These are phyloP conservation scores for Iselma pallidipennis DNA, from an alignment of 2,888 invertebrate species.

Conservation along the genomic window DNA sequence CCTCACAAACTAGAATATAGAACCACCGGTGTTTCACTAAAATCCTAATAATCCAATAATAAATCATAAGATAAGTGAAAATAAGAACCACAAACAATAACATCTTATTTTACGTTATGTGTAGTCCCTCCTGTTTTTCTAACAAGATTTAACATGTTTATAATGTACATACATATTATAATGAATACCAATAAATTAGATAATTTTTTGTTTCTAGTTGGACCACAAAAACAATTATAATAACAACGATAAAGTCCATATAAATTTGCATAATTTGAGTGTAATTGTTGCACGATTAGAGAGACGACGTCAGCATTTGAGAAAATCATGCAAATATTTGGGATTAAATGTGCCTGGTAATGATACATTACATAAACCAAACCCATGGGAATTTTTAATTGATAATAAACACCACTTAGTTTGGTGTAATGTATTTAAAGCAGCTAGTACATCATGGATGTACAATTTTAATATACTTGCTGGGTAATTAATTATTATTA, in stretches of 20 bases:
- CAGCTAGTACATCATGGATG: slow-evolving; percentile 91
- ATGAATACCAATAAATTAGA: too few relatives aligned
- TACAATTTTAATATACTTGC: slow-evolving; percentile 87
- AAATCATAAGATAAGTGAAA: too few relatives aligned
- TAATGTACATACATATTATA: too few relatives aligned
- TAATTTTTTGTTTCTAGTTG: slow-evolving; percentile 24
- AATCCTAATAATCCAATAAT: too few relatives aligned
- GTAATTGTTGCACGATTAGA: slow-evolving; percentile 66
- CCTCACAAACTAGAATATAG: too few relatives aligned
- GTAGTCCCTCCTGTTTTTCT: too few relatives aligned
- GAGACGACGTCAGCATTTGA: slow-evolving; percentile 62
- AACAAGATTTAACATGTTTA: too few relatives aligned
- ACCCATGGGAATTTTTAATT: slow-evolving; percentile 85
- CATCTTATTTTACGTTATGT: too few relatives aligned
- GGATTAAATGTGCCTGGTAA: slow-evolving; percentile 65
- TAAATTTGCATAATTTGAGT: slow-evolving; percentile 57
- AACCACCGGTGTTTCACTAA: too few relatives aligned
- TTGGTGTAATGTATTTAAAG: slow-evolving; percentile 85
- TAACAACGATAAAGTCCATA: slow-evolving; percentile 16
- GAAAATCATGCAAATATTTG: slow-evolving; percentile 62
- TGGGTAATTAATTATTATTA: slow-evolving; percentile 56
- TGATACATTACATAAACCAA: slow-evolving; percentile 68
- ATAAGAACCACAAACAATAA: too few relatives aligned
- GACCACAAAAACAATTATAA: slow-evolving; percentile 32
- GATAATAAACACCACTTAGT: slow-evolving; percentile 79